Evolutionary conservation across 1,140 invertebrate species (phyloP), one percentile per base, ranked within the genome.

Genomic region (Panagrolaimus sp.): DNA sequence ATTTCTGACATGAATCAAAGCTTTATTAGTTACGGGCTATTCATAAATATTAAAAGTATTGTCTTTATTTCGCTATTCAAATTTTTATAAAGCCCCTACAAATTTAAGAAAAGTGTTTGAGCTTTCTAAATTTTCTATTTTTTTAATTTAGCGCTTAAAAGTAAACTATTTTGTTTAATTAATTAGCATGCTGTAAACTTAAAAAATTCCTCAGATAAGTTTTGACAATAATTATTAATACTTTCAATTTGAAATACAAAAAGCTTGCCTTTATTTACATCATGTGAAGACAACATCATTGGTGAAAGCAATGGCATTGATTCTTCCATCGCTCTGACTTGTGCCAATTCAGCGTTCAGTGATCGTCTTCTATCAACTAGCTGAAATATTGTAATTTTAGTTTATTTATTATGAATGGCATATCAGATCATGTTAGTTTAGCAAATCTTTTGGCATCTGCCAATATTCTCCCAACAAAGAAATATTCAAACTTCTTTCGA

Each of bases 291-390:
- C 2, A 58, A 12, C 52, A 28, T 21, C 15, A 58, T 58, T n/a
- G 52, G 52, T 5, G 2, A 14, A 12, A 14, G 21, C 3, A 24
- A 5, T 24, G 15, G 12, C 21, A 28, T 28, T 14, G 52, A 28
- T 58, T 21, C 21, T 28, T 58, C 52, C 52, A 58, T 58, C 10
- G 15, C 12, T 28, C 17, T 21, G 14, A 28, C 52, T 12, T 28
- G 52, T 5, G 52, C 52, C 21, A 58, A 28, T 58, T 58, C 52
- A 58, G 52, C 52, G 52, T 58, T 58, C 10, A 58, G 17, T 12
- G 28, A 28, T n/a, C 52, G 15, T 21, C 52, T 21, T 58, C 28
- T 58, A 26, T 58, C 52, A 28, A 58, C 52, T 6, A 58, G 5
- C 52, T 58, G 8, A 58, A 58, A 52, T 10, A 14, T 3, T 2